A percentile compares a stretch with the other conserved stretches of the same genome.
phyloP scores from a whole-genome alignment of 2,797 vertebrate species.

The Falco columbarius region DNA sequence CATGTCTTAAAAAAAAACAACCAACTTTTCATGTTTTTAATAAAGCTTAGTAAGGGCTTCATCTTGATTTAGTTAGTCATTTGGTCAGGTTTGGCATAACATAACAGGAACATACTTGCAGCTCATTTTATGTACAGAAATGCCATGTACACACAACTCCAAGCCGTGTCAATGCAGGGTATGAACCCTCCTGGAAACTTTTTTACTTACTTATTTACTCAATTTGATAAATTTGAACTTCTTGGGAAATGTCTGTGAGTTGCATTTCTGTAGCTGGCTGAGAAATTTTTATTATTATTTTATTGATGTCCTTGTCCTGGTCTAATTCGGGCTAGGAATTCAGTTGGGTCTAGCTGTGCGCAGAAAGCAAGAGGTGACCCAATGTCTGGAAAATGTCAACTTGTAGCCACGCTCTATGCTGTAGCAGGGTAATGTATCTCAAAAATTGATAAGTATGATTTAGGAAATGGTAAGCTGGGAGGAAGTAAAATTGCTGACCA shows the following conservation, averaged over 20 bases:
- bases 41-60: not conserved
- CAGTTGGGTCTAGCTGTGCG: not conserved
- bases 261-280: not conserved
- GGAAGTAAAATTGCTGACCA: not conserved
- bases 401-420: accelerated
- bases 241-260: not conserved
- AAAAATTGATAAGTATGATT: not conserved
- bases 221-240: not conserved
- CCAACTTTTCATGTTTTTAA: not conserved
- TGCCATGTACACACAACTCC: not conserved
- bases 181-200: not conserved
- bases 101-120: not conserved
- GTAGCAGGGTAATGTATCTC: not conserved
- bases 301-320: not conserved
- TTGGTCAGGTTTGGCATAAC: not conserved
- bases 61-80: not conserved
- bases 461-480: not conserved
- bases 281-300: not conserved
- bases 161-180: not conserved
- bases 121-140: not conserved
- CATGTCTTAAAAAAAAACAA: too few species aligned
- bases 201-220: not conserved
- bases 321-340: not conserved
- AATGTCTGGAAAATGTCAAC: not conserved
- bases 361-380: not conserved